Percentiles rank a stretch among this genome's conserved stretches.
Conservation (phyloP, 2,113 vertebrate genomes). For the Panurus biarmicus region DNA sequence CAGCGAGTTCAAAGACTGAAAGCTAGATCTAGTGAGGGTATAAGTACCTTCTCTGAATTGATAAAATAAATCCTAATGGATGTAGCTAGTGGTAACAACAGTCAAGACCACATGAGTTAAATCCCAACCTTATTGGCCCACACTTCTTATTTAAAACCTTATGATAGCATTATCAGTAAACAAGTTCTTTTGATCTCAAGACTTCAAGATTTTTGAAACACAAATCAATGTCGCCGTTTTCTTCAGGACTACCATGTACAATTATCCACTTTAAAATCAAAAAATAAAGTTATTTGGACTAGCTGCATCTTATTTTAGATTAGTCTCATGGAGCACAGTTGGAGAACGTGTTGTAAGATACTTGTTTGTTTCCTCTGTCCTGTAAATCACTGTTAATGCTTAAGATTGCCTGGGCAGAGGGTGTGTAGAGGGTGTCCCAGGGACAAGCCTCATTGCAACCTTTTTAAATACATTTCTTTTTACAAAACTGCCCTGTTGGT, state of each 20-base stretch:
- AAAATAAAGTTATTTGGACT: not conserved
- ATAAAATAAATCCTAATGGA: not conserved
- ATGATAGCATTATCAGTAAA: not conserved
- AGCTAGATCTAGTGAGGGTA: not conserved
- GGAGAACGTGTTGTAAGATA: not conserved
- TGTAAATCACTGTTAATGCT: not conserved
- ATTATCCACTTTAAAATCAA: not conserved
- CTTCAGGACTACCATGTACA: not conserved
- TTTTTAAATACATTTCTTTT: not conserved
- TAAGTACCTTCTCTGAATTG: not conserved
- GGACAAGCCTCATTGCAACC: not conserved
- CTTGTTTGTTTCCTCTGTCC: not conserved
- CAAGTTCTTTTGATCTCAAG: not conserved
- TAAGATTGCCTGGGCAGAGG: not conserved
- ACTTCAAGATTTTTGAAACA: not conserved
- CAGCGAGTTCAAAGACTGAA: not conserved
- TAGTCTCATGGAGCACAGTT: not conserved
- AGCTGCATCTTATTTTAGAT: not conserved
- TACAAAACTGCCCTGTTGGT: not conserved
- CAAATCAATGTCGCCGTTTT: not conserved
- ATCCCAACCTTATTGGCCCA: not conserved
- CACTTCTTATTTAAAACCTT: not conserved
- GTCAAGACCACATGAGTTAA: not conserved
- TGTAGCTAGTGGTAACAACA: not conserved
- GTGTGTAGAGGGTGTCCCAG: not conserved